Evolutionary conservation across 2,888 invertebrate genomes (phyloP), one percentile per base, ranked within the genome.

Genomic region (Morpho helenor): DNA sequence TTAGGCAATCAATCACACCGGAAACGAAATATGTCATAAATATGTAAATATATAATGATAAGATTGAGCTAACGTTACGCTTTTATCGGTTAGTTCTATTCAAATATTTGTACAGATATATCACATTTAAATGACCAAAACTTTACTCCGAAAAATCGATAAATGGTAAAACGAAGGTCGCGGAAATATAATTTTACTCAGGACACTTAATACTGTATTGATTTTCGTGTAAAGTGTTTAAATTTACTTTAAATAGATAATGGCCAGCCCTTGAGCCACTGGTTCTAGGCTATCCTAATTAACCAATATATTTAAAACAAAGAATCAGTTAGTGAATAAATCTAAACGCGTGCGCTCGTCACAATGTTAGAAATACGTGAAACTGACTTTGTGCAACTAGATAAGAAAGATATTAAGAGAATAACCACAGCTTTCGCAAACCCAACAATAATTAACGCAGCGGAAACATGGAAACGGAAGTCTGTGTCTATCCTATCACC

Each of bases 401-500:
- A 64, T 16, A 84, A 73, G 68, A 80, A 83, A 65, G 83, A 87
- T 31, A 71, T 84, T 1, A 80, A 79, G 0, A 65, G 72, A 59
- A 61, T 83, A 2, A 79, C 75, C 1, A 72, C 84, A 0, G 79
- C 76, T 63, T 84, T 82, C 58, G 64, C 76, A 0, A 67, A 70
- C 0, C 66, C 74, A 0, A 65, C 64, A 44, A 72, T 77, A 0
- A 57, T 68, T 0, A 77, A 69, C 9, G 76, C 75, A 4, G 77
- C 70, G 0, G 76, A 80, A 1, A 70, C 64, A 0, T 87, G 84
- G 83, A 86, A 81, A 65, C 68, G 72, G 8, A 88, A 86, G 67
- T 82, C 84, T 0, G 82, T 84, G 0, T 78, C 83, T 0, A 79
- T 86, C n/a, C 60, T 78, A n/a, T 85, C 84, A 0, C 84, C 87